Percentiles rank a stretch among this genome's conserved stretches.
phyloP scores from a whole-genome alignment of 2,888 invertebrate genomes.

The Parasteatoda lunata region DNA sequence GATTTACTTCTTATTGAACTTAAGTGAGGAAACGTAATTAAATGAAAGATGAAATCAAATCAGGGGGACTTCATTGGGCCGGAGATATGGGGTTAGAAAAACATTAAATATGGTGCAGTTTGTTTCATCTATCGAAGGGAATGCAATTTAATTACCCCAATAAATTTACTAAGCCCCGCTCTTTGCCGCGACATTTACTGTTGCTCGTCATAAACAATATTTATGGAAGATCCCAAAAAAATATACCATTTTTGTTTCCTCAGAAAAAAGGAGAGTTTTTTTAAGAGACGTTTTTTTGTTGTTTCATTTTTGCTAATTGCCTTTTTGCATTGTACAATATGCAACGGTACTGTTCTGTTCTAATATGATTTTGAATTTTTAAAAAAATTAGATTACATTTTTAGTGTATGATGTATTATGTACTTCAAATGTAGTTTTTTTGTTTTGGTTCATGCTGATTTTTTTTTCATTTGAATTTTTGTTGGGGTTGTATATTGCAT shows the following conservation, averaged over 20 bases:
- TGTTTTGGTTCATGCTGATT: too few species aligned
- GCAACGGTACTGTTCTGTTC: too few species aligned
- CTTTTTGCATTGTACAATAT: neutral
- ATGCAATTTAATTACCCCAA: slow-evolving; percentile 61
- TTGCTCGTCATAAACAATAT: slow-evolving; percentile 57
- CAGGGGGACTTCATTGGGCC: slow-evolving; percentile 47
- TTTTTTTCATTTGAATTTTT: too few species aligned
- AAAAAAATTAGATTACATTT: too few species aligned
- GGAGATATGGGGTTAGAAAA: slow-evolving; percentile 9
- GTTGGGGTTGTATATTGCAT: too few species aligned
- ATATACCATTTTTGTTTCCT: neutral
- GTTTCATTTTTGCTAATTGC: neutral
- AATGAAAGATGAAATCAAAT: slow-evolving; percentile 66
- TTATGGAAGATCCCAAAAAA: slow-evolving; percentile 33
- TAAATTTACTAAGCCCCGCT: slow-evolving; percentile 48
- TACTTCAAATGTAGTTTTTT: too few species aligned
- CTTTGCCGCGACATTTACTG: slow-evolving; percentile 56
- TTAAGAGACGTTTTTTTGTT: neutral
- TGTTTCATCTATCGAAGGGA: slow-evolving; percentile 41
- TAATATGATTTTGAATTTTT: too few species aligned
- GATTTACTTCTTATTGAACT: slow-evolving; percentile 42
- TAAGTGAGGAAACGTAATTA: slow-evolving; percentile 56
- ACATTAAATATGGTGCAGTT: slow-evolving; percentile 60
- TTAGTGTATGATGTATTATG: too few species aligned
- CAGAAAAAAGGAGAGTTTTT: neutral